Evolutionary conservation across 1,140 invertebrate genomes (phyloP).

Genomic region (Lordiphosa collinella): DNA sequence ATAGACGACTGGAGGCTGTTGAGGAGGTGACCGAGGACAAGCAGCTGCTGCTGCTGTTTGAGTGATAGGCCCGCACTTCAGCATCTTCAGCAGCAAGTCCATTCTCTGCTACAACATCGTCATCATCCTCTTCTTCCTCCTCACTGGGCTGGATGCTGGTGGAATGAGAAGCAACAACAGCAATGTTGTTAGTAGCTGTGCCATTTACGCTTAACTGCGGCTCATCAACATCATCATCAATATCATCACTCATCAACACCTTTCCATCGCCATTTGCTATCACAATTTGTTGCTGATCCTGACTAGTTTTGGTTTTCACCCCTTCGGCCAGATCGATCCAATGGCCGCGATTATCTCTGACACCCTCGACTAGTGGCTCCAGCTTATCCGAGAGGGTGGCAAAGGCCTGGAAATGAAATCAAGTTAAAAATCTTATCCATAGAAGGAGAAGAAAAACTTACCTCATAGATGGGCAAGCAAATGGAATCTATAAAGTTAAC

Average conservation of each 20-base stretch:
- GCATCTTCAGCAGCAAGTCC: slow-evolving; percentile 29
- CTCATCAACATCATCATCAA: slow-evolving; percentile 13
- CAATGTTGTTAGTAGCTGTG: slow-evolving; percentile 65
- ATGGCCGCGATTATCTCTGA: slow-evolving; percentile 89
- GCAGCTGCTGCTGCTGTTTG: slow-evolving; percentile 36
- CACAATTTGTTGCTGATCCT: slow-evolving; percentile 60
- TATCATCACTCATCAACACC: slow-evolving; percentile 37
- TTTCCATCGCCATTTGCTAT: slow-evolving; percentile 63
- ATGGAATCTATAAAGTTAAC: slow-evolving; percentile 98
- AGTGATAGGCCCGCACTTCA: slow-evolving; percentile 38
- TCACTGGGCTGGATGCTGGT: slow-evolving; percentile 68
- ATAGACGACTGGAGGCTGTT: slow-evolving; percentile 63
- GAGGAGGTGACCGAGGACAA: slow-evolving; percentile 44
- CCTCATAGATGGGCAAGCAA: slow-evolving; percentile 96
- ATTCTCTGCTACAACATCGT: slow-evolving; percentile 5
- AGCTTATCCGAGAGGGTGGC: slow-evolving; percentile 88
- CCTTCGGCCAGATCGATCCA: slow-evolving; percentile 89
- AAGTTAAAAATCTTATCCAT: neutral
- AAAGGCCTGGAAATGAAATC: slow-evolving; percentile 85
- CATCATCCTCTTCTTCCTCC: slow-evolving; percentile 20
- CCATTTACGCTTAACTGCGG: slow-evolving; percentile 63
- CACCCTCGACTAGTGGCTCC: slow-evolving; percentile 90
- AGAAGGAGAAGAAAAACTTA: slow-evolving; percentile 76
- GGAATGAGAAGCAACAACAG: slow-evolving; percentile 58
- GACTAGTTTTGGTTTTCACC: slow-evolving; percentile 74